Evolutionary conservation across 2,888 invertebrate genomes (phyloP).

Genomic region (Scaptomyza cyrtandrae): DNA sequence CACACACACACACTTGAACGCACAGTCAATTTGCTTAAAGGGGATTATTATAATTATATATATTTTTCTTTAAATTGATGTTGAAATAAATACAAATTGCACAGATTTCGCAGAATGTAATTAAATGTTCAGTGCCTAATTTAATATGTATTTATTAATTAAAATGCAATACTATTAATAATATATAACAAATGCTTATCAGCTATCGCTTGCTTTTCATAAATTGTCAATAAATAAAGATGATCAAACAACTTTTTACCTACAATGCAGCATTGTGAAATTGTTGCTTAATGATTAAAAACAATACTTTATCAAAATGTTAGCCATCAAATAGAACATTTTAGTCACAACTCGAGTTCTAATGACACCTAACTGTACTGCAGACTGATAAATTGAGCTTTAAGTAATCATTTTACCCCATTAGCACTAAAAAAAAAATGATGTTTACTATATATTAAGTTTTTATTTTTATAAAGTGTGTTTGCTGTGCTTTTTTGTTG

Average conservation of each 20-base stretch:
- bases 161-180: background rate
- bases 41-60: background rate
- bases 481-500: background rate
- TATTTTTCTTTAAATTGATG: background rate
- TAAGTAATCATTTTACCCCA: slow-evolving; percentile 39
- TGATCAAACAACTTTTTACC: background rate
- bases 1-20: background rate
- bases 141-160: background rate
- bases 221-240: background rate
- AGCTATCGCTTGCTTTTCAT: background rate
- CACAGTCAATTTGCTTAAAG: background rate
- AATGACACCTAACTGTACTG: slow-evolving; percentile 16
- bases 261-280: background rate
- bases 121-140: slow-evolving; percentile 8
- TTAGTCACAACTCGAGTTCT: slow-evolving; percentile 16
- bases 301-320: slow-evolving; percentile 14
- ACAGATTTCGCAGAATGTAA: background rate
- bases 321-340: background rate
- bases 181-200: background rate
- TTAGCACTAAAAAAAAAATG: slow-evolving; percentile 43
- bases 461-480: slow-evolving; percentile 11
- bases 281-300: background rate
- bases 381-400: slow-evolving; percentile 44
- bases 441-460: slow-evolving; percentile 32
- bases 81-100: background rate